Base-by-base conservation (phyloP, 2,888 invertebrate genomes). In the Koerneria pararmatus region DNA sequence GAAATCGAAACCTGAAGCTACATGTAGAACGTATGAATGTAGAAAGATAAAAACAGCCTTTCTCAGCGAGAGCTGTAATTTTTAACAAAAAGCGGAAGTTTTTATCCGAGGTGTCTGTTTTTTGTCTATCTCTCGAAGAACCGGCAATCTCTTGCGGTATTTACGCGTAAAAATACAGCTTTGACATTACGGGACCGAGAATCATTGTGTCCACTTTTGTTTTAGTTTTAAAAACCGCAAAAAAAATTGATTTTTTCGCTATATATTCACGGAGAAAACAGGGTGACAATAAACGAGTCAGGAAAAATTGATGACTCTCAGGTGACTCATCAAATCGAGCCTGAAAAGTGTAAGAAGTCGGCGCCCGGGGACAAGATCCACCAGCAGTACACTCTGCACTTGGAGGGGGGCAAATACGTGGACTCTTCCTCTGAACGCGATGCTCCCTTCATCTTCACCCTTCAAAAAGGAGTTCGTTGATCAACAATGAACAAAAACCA, bases 351-450 rank as follows among this genome's bases (percentile, higher is more conserved):
- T 68, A 68, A 63, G 48, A 73, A 73, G 65, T 72, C 74, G 34
- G 70, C 73, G 67, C 41, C 67, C 32, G 77, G 76, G 61, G 80
- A 80, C 69, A 77, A 74, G 48, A 78, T 79, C 64, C 80, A 80
- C 66, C 76, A 78, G 67, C 79, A 78, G 66, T 80, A 80, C 74
- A 72, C 73, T 24, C 78, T 81, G 32, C 75, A 78, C 53, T 71
- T 81, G 37, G 75, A 56, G 4, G 75, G 46, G 46, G 46, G 82
- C 63, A 81, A 81, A 49, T 80, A 82, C 69, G 77, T 81, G 66
- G 80, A 80, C 68, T 80, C 79, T 15, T 75, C 75, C 22, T 79
- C 72, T 71, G 78, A 78, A 29, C 75, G 81, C 53, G 76, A 76
- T 64, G 74, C 76, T 35, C 80, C 80, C 37, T 80, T 80, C 77